phyloP scores from a whole-genome alignment of 2,797 vertebrate species.

The Cryptoprocta ferox region DNA sequence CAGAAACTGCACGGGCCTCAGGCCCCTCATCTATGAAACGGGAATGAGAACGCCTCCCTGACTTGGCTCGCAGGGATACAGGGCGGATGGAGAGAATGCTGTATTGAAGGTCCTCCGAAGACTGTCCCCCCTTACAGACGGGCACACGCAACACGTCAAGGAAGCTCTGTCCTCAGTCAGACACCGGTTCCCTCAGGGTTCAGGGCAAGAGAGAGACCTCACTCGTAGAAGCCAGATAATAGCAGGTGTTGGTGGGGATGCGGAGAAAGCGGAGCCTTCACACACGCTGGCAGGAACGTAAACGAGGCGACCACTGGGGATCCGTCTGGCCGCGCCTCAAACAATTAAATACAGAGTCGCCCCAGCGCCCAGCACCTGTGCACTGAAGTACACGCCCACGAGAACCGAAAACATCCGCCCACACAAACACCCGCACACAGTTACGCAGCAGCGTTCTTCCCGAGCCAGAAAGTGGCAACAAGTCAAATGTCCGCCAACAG shows the following conservation, averaged over 20 bases:
- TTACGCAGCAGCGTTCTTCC: fast-evolving
- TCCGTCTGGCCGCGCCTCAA: too few species aligned
- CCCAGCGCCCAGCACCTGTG: fast-evolving
- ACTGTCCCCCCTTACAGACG: background rate
- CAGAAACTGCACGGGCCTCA: background rate
- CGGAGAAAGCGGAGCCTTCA: fast-evolving
- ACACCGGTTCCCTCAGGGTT: background rate
- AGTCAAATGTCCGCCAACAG: fast-evolving
- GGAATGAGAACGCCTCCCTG: fast-evolving
- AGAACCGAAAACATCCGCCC: fast-evolving
- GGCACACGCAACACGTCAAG: fast-evolving
- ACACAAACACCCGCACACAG: fast-evolving
- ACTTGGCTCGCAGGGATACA: fast-evolving
- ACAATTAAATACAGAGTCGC: fast-evolving
- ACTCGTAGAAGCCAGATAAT: background rate
- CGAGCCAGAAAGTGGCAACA: background rate
- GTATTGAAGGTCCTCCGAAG: background rate
- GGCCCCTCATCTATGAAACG: background rate
- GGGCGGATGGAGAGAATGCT: background rate
- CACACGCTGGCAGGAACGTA: fast-evolving
- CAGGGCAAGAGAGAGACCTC: background rate
- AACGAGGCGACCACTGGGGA: background rate
- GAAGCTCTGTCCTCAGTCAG: background rate
- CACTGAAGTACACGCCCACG: fast-evolving
- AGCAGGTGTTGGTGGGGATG: background rate